Evolutionary conservation across 2,113 vertebrate genomes (phyloP).

Genomic region (Melanostigma gelatinosum): DNA sequence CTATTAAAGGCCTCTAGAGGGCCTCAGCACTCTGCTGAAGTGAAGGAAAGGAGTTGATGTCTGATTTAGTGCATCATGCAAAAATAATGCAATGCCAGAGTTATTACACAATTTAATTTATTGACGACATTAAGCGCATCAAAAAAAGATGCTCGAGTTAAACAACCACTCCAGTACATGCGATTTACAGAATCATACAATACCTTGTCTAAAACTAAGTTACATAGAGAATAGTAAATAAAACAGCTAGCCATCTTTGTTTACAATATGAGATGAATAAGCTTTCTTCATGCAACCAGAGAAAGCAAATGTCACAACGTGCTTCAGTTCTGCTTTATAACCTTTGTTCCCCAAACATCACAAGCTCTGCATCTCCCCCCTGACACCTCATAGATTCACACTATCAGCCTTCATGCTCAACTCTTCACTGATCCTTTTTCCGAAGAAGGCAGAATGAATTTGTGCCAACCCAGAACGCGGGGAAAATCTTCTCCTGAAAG

Average conservation of each 20-base stretch:
- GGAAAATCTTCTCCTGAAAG: conserved; percentile 72
- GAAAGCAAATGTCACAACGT: conserved; percentile 25
- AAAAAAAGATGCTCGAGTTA: conserved; percentile 61
- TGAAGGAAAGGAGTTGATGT: not conserved
- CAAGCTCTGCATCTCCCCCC: not conserved
- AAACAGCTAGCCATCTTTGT: not conserved
- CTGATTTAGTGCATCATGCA: not conserved
- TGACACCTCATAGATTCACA: conserved; percentile 21
- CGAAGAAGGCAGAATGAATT: conserved; percentile 76
- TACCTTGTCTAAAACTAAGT: not conserved
- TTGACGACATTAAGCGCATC: conserved; percentile 60
- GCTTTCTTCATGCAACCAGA: conserved; percentile 45
- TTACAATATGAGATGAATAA: conserved; percentile 1
- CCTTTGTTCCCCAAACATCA: conserved; percentile 60
- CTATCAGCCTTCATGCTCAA: no score
- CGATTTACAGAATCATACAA: conserved; percentile 31
- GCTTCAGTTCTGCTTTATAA: conserved; percentile 9
- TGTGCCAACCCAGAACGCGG: conserved; percentile 82
- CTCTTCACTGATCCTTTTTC: conserved; percentile 64
- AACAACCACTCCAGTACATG: conserved; percentile 29
- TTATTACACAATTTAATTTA: conserved; percentile 58
- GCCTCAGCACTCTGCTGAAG: not conserved
- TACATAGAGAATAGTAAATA: conserved; percentile 19
- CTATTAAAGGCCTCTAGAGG: conserved; percentile 16
- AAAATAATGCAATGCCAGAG: not conserved